Evolutionary conservation across 2,888 invertebrate genomes (phyloP), one percentile per base, ranked within the genome.

Genomic region (Laspeyria flexula): DNA sequence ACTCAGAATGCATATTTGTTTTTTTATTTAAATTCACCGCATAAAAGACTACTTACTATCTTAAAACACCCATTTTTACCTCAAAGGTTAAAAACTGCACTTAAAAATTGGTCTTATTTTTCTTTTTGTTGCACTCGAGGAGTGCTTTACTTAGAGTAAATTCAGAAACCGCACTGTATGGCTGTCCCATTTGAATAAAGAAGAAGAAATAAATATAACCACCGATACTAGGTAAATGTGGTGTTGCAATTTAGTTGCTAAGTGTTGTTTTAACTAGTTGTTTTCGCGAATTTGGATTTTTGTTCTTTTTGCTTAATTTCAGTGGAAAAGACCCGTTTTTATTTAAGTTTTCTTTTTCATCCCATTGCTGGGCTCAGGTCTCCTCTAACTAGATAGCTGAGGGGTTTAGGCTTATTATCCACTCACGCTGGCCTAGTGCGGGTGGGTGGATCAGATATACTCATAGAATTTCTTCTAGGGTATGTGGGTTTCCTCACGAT

Each of bases 161-260:
- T 43, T 43, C 7, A 15, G 34, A 33, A 34, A 34, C 40, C 29
- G 29, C 40, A 40, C 3, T 29, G 15, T 40, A 40, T 40, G 29
- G 40, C 29, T 29, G 10, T 40, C 11, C 16, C 16, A 40, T 10
- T 29, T 40, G 15, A 40, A 27, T 40, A 29, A 40, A 40, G 6
- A 12, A n/a, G n/a, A n/a, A 10, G 7, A 40, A 29, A 40, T 40
- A 40, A 16, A 29, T 15, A 6, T 29, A 10, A 37, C 10, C 0
- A n/a, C 21, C 12, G 1, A 16, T 34, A 21, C 21, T 18, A n/a
- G 7, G 10, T 18, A 1, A 15, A 6, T n/a, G 15, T 5, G n/a
- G 18, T 10, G 9, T 0, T 4, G 3, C 34, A 11, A n/a, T 18
- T n/a, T 15, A 9, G 2, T 3, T 16, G 10, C 31, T 13, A 13